Conservation (phyloP, 2,113 vertebrate species). For the Brachirus orientalis region DNA sequence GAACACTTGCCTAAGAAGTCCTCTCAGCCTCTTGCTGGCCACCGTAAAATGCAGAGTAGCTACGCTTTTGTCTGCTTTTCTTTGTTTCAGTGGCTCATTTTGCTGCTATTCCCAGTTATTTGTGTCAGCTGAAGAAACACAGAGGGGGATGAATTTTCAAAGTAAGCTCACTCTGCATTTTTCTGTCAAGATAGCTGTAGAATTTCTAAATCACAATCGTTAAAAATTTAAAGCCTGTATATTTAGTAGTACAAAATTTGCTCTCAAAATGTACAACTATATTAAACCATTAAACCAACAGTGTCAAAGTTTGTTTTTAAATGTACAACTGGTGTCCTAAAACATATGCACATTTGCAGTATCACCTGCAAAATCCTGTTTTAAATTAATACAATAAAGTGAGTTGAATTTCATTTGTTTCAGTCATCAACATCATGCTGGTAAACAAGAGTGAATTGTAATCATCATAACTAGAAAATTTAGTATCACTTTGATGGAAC, state of each 20-base stretch:
- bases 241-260: too few relatives aligned
- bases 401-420: too few relatives aligned
- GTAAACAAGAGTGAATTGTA: conserved; percentile 4
- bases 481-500: neutral
- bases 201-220: neutral
- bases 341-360: neutral
- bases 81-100: conserved; percentile 58
- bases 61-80: conserved; percentile 43
- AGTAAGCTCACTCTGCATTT: conserved; percentile 34
- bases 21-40: conserved; percentile 60
- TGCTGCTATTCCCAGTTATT: conserved; percentile 43
- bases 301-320: neutral
- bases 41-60: conserved; percentile 65
- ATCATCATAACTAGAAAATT: conserved; percentile 12
- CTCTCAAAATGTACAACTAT: too few relatives aligned
- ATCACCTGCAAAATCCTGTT: too few relatives aligned
- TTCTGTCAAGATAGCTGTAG: neutral
- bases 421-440: neutral
- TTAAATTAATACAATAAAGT: too few relatives aligned
- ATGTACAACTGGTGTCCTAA: neutral
- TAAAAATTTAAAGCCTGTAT: neutral
- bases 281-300: too few relatives aligned
- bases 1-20: conserved; percentile 67
- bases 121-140: conserved; percentile 43
- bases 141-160: conserved; percentile 48